A percentile compares a stretch with the other conserved stretches of the same genome.
These are phyloP conservation scores for Montipora cactus DNA, from an alignment of 64 coral and sea anemone genomes.

Conservation along the genomic window DNA sequence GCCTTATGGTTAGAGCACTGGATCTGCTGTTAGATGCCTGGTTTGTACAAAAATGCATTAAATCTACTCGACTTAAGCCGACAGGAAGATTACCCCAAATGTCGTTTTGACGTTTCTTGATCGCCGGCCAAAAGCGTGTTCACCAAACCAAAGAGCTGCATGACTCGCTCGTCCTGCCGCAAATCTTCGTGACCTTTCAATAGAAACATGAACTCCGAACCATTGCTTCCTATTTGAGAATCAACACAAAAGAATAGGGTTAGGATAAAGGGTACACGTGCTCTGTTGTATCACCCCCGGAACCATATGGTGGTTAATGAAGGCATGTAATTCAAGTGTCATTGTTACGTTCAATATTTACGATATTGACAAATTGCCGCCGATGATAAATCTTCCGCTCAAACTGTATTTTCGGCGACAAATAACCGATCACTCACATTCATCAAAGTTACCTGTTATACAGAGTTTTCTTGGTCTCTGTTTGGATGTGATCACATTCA, in stretches of 20 bases:
- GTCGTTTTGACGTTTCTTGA: conserved; percentile 92
- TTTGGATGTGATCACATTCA: conserved; percentile 98
- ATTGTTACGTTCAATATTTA: no score
- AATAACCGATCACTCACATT: not conserved
- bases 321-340: no score
- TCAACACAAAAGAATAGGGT: not conserved
- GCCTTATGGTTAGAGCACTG: no score
- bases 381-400: no score
- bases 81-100: conserved; percentile 71
- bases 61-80: not conserved
- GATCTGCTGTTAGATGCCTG: no score
- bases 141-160: conserved; percentile 97
- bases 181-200: conserved; percentile 98
- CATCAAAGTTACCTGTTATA: conserved; percentile 72
- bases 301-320: no score
- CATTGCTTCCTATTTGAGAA: conserved; percentile 83
- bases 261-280: no score
- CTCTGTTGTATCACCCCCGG: no score
- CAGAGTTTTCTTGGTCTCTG: conserved; percentile 92
- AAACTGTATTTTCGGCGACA: no score
- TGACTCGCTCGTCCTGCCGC: conserved; percentile 96
- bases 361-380: no score
- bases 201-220: conserved; percentile 94
- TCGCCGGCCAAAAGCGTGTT: conserved; percentile 92
- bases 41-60: no score